Base-by-base conservation (phyloP, 1,140 invertebrate species). In the Parapsyche elsis region DNA sequence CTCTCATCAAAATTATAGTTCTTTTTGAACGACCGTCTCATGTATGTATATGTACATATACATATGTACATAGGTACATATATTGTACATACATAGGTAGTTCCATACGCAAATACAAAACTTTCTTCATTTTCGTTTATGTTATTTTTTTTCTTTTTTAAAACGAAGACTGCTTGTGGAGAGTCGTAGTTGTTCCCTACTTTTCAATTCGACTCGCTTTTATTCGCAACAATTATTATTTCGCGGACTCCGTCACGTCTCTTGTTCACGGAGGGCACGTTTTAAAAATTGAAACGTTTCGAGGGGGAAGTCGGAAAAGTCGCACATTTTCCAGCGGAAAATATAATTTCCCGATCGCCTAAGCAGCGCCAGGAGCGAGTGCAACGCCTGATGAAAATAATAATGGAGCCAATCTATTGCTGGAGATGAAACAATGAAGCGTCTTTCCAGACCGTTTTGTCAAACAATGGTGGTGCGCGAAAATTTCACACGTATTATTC, bases 381-480 rank as follows among this genome's bases (percentile, higher is more conserved):
- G 79, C 81, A 80, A 75, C 79, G 79, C 71, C 79, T 83, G 81
- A 83, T 83, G 79, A 80, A 83, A 83, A 80, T 80, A 83, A 83
- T 83, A 83, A 83, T 80, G 46, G 81, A 83, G 74, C 70, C 79
- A 80, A 80, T 83, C 79, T 83, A 80, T 83, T 70, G 81, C 71
- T 14, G n/a, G 78, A 76, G 81, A 83, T 83, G 76, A 79, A 79
- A 83, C 75, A 81, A 73, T 73, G 76, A 78, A 73, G 46, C 38
- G 16, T 14, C 38, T 26, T 53, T 16, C 21, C 64, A 67, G 64
- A 12, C 30, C 30, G 30, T 38, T 38, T 38, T 38, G 30, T 38
- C 30, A n/a, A n/a, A n/a, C n/a, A 38, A 38, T 38, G 30, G 30
- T 38, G 64, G 64, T 23, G 23, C 14, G 24, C 64, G 21, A 16